Percentiles rank a stretch among this genome's conserved stretches.
phyloP scores from a whole-genome alignment of 2,797 vertebrate genomes.

The Pangasius larnaudii region DNA sequence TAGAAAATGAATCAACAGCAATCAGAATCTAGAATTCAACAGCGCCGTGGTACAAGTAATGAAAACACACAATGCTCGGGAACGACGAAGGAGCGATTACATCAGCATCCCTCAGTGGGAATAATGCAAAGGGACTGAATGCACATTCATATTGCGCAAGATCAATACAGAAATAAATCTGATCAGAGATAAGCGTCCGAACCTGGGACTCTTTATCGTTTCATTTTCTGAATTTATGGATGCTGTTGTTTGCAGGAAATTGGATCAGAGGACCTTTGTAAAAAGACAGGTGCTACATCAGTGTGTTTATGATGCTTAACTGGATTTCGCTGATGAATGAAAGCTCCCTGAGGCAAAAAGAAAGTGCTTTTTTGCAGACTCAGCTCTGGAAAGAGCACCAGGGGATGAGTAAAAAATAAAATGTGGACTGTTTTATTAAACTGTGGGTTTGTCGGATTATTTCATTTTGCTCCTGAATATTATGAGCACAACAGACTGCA shows the following conservation, averaged over 20 bases:
- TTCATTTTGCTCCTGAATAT: background rate
- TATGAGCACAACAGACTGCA: background rate
- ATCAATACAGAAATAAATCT: conserved; percentile 28
- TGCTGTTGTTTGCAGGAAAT: conserved; percentile 52
- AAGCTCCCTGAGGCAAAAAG: background rate
- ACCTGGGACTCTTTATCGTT: conserved; percentile 29
- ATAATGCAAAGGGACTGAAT: background rate
- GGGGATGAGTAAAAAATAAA: background rate
- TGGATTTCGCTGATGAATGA: conserved; percentile 20
- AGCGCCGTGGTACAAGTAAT: background rate
- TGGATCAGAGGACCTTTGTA: conserved; percentile 17
- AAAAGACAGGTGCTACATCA: conserved; percentile 22
- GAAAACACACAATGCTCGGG: background rate
- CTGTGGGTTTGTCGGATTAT: background rate
- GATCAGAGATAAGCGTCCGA: conserved; percentile 32
- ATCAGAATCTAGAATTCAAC: background rate
- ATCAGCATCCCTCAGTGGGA: background rate
- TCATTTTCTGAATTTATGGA: conserved; percentile 46
- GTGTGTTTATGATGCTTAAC: conserved; percentile 13
- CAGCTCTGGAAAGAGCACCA: background rate
- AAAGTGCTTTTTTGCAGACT: background rate
- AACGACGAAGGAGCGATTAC: background rate
- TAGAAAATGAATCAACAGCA: background rate
- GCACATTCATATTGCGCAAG: background rate
- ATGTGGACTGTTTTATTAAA: background rate